Conservation (phyloP, 2,113 vertebrate genomes). For the Toxotes jaculatrix region DNA sequence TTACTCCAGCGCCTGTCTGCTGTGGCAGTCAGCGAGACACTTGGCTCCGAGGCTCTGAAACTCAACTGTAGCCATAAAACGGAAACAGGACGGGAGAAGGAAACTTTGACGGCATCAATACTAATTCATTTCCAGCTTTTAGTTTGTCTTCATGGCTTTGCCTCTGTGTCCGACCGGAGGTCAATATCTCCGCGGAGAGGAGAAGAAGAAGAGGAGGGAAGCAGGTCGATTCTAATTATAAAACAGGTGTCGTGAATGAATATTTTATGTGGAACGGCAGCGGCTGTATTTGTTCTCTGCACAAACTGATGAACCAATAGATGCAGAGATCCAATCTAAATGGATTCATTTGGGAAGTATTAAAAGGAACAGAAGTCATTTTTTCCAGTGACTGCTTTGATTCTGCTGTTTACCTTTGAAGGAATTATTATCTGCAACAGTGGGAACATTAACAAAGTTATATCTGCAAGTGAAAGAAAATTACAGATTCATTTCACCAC, state of each 20-base stretch:
- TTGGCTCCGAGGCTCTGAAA: background rate
- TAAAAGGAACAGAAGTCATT: background rate
- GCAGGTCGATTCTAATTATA: slow-evolving; percentile 75
- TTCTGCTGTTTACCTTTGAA: background rate
- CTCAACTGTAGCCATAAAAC: slow-evolving; percentile 5
- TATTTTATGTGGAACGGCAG: slow-evolving; percentile 64
- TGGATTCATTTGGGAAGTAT: background rate
- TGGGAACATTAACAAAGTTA: too few species aligned
- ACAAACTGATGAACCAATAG: slow-evolving; percentile 17
- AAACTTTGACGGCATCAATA: slow-evolving; percentile 41
- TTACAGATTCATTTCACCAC: background rate
- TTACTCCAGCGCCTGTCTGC: slow-evolving; percentile 8
- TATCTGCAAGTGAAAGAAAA: background rate
- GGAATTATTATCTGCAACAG: background rate
- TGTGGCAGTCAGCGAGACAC: background rate
- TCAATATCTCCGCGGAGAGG: slow-evolving; percentile 45
- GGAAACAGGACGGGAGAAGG: slow-evolving; percentile 6
- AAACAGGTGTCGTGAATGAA: slow-evolving; percentile 74
- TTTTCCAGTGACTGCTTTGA: background rate
- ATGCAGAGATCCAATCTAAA: background rate
- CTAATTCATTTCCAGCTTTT: slow-evolving; percentile 62
- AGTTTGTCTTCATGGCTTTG: slow-evolving; percentile 50
- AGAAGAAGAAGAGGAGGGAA: slow-evolving; percentile 20
- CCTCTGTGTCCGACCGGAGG: slow-evolving; percentile 13
- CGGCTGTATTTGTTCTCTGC: slow-evolving; percentile 32